Evolutionary conservation across 2,113 vertebrate genomes (phyloP), one percentile per base, ranked within the genome.

Genomic region (Sylvilagus bachmani): DNA sequence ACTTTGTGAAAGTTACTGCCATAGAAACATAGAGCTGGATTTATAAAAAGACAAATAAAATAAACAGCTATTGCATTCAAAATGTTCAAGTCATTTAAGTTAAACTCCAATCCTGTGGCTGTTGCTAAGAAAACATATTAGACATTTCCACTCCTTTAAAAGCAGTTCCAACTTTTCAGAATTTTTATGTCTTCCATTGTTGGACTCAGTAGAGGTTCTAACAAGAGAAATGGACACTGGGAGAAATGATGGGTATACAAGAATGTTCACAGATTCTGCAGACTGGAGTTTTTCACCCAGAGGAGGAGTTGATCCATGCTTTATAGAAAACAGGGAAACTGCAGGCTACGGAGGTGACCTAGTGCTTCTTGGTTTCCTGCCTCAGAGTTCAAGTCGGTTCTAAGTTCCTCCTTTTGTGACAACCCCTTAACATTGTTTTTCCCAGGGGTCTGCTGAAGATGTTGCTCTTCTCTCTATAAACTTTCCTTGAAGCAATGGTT

Each of bases 61-160:
- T 31, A 86, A 66, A 81, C 29, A 22, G n/a, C 38, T 78, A 79
- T n/a, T 80, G 5, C 29, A 86, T 83, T 89, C 6, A 77, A 90
- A 92, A 87, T 89, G 17, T 44, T 93, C 14, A 25, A 36, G 6
- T 55, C 22, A 64, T 81, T 97, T 92, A 74, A 94, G 89, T 51
- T 75, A 83, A 96, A 84, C 24, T 36, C 53, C 36, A 93, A 64
- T 70, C 67, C 16, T 93, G 10, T 92, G 82, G 19, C 17, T 83
- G 96, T 81, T 75, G 21, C 70, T 89, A 70, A 93, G 70, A 80
- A 95, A 94, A 66, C 10, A 62, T 70, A 58, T 71, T 85, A 36
- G 82, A 96, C 88, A 33, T 87, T 69, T 83, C 21, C 31, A 83
- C 31, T 88, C 29, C 38, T 88, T 95, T 22, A 78, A 88, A 84